Base-by-base conservation (phyloP, 2,888 invertebrate genomes). In the Syrista parreyssii region DNA sequence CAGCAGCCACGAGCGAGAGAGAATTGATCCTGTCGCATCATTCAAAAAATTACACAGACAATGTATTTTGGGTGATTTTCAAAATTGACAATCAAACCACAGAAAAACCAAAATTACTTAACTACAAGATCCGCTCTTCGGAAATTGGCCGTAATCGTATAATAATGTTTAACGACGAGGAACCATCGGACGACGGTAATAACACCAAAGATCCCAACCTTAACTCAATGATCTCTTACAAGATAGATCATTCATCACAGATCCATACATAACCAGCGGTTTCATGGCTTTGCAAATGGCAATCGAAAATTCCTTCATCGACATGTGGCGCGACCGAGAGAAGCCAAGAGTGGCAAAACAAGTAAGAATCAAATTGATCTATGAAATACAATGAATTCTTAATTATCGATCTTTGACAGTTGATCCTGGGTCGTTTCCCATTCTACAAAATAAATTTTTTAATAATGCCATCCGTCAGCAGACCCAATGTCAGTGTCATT, bases 261-360 rank as follows among this genome's bases (percentile, higher is more conserved):
- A 85, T 81, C 81, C 82, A 55, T 85, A 84, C 68, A 23, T 85
- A 15, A 34, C 23, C 33, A 82, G 81, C 68, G 85, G 82, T 68
- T 85, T 84, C 33, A 80, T 84, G 30, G 82, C 84, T 12, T 75
- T 85, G 12, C 85, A 85, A 82, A 75, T 81, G 9, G 85, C 84
- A 12, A 83, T 85, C 72, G 84, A 84, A 30, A 78, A 71, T 11
- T 79, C 81, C 11, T 84, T 83, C 55, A 34, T 83, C 1, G 72
- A 84, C 3, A 76, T 84, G 73, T 84, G 83, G 84, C 77, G 75
- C 31, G 76, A 81, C 77, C 73, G 0, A 15, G n/a, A 12, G 9
- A 55, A 55, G 55, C n/a, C 12, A 11, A 12, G 9, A 11, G 68
- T 35, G 15, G 34, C 55, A 12, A 68, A 73, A 68, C 32, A 73